A percentile compares a stretch with the other conserved stretches of the same genome.
phyloP scores from a whole-genome alignment of 2,113 vertebrate genomes.

The Aldabrachelys gigantea region DNA sequence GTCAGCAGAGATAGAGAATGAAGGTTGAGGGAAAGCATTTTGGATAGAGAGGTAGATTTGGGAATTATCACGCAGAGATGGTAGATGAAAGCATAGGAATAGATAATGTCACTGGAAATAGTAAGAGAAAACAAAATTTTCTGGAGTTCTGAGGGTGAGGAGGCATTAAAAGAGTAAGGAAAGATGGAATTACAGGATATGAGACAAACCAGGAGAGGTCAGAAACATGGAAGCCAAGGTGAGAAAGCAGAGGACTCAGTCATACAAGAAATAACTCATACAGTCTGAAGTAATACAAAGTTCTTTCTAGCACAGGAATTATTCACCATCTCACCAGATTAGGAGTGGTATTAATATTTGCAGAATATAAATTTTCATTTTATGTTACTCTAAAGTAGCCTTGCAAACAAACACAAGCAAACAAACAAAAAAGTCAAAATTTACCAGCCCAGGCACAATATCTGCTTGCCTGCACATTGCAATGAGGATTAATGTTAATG shows the following conservation, averaged over 20 bases:
- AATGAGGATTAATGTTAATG: not conserved
- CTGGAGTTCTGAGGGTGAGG: not conserved
- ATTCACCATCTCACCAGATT: slow-evolving; percentile 56
- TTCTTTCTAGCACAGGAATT: slow-evolving; percentile 46
- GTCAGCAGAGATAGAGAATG: accelerated
- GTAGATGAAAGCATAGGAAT: not conserved
- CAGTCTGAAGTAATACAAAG: slow-evolving; percentile 49
- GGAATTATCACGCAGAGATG: accelerated
- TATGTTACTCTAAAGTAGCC: not conserved
- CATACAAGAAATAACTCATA: slow-evolving; percentile 8
- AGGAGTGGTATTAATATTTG: slow-evolving; percentile 7
- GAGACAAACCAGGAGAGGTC: not conserved
- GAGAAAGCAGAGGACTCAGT: not conserved
- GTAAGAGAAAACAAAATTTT: not conserved
- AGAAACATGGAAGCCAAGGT: accelerated
- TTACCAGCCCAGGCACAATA: not conserved
- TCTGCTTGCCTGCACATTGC: not conserved
- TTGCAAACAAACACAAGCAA: not conserved
- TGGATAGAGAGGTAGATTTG: not conserved
- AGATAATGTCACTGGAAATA: not conserved
- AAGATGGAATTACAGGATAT: not conserved
- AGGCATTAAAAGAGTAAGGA: not conserved
- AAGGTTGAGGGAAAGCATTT: not conserved
- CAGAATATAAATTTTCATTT: not conserved
- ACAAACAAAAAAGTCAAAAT: not conserved